Percentiles rank a stretch among this genome's conserved stretches.
These are phyloP conservation scores for Tympanuchus pallidicinctus DNA, from an alignment of 2,113 vertebrate species.

Conservation along the genomic window DNA sequence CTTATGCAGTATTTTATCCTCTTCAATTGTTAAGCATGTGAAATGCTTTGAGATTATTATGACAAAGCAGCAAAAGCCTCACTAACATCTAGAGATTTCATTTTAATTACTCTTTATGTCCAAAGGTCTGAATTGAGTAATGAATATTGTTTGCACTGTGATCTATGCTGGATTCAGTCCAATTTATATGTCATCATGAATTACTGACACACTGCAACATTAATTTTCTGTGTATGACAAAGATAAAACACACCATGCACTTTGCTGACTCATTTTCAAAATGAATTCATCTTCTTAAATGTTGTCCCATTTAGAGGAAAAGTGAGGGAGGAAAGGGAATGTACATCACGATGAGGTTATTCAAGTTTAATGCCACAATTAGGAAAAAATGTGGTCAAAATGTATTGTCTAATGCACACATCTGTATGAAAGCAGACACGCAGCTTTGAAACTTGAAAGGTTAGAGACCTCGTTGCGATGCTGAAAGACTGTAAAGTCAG, in stretches of 20 bases:
- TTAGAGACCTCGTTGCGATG: neutral
- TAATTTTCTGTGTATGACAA: neutral
- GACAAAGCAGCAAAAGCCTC: slow-evolving; percentile 12
- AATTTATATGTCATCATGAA: slow-evolving; percentile 11
- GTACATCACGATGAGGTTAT: neutral
- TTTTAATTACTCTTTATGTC: neutral
- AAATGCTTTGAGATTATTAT: neutral
- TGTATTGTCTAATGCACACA: neutral
- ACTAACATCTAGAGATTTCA: neutral
- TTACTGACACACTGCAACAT: neutral
- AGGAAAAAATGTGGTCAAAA: slow-evolving; percentile 3
- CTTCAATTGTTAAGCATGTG: neutral
- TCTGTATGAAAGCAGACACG: neutral
- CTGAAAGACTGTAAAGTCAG: neutral
- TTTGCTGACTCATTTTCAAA: slow-evolving; percentile 13
- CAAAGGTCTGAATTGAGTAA: slow-evolving; percentile 19
- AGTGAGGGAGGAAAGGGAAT: neutral
- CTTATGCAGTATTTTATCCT: neutral
- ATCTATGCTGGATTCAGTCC: slow-evolving; percentile 20
- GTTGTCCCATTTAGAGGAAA: neutral
- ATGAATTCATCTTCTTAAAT: neutral
- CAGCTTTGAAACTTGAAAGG: neutral
- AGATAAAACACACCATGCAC: slow-evolving; percentile 2
- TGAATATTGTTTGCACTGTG: neutral
- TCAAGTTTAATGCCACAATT: neutral